Conservation (phyloP, 2,113 vertebrate species). For the Oriolus oriolus region DNA sequence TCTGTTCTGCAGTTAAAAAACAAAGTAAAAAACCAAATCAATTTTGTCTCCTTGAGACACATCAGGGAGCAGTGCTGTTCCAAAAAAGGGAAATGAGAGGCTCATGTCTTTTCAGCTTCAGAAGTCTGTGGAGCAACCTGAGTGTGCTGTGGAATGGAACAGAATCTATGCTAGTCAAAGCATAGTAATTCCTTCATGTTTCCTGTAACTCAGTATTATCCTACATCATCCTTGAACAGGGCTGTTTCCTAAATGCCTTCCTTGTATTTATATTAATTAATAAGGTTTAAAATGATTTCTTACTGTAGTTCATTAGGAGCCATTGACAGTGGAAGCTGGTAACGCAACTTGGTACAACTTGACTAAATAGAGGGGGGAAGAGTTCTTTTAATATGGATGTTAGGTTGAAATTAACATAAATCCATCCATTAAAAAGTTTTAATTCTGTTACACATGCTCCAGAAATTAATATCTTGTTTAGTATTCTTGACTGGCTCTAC, state of each 20-base stretch:
- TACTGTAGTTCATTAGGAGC: not conserved
- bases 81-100: not conserved
- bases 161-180: not conserved
- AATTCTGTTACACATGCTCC: not conserved
- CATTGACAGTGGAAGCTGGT: not conserved
- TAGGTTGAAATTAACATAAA: not conserved
- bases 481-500: not conserved
- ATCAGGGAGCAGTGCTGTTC: not conserved
- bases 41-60: not conserved
- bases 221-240: not conserved
- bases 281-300: not conserved
- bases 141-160: not conserved
- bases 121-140: not conserved
- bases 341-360: not conserved
- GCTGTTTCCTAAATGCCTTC: not conserved
- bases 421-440: not conserved
- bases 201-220: not conserved
- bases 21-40: fast-evolving
- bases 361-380: not conserved
- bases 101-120: not conserved
- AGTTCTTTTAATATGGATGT: not conserved
- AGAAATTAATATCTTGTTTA: constrained; percentile 16
- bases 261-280: not conserved
- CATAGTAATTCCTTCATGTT: not conserved
- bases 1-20: not conserved